Percentiles rank a stretch among this genome's conserved stretches.
phyloP scores from a whole-genome alignment of 2,797 vertebrate species.

The Tokudaia tokunoshimensis region DNA sequence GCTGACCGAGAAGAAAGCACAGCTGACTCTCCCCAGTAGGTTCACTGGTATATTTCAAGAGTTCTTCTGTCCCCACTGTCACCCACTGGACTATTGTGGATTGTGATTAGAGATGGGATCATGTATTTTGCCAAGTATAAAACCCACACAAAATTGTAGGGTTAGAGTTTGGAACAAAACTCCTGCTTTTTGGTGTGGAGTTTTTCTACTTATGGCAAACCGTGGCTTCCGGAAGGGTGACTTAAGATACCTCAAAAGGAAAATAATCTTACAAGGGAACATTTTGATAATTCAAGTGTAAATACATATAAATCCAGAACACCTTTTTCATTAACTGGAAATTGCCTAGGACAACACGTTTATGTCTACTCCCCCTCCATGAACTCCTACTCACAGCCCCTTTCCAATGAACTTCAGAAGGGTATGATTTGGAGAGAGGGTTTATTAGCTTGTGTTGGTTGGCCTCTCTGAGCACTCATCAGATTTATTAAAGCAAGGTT shows the following conservation, averaged over 20 bases:
- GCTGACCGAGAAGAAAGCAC: background rate
- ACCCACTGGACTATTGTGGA: constrained; percentile 79
- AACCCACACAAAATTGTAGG: constrained; percentile 85
- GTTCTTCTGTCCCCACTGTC: constrained; percentile 73
- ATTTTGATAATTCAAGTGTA: constrained; percentile 84
- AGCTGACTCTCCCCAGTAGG: background rate
- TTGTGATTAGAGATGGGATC: constrained; percentile 82
- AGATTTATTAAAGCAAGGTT: background rate
- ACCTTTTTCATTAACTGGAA: constrained; percentile 84
- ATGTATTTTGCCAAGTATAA: constrained; percentile 78
- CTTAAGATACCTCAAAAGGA: constrained; percentile 82
- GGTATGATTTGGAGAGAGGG: background rate
- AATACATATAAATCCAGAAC: constrained; percentile 83
- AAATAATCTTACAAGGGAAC: constrained; percentile 82
- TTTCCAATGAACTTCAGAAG: constrained; percentile 59
- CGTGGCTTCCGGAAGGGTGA: constrained; percentile 84
- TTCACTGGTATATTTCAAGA: constrained; percentile 71
- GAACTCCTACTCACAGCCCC: background rate
- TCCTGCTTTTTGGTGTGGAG: constrained; percentile 79
- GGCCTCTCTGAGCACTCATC: background rate
- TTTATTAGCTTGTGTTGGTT: background rate
- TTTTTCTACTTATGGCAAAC: constrained; percentile 86
- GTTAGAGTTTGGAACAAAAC: constrained; percentile 81
- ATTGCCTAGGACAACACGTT: constrained; percentile 78
- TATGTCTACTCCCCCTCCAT: constrained; percentile 42